A percentile compares a stretch with the other conserved stretches of the same genome.
phyloP scores from a whole-genome alignment of 2,113 vertebrate species.

The Mus spicilegus region DNA sequence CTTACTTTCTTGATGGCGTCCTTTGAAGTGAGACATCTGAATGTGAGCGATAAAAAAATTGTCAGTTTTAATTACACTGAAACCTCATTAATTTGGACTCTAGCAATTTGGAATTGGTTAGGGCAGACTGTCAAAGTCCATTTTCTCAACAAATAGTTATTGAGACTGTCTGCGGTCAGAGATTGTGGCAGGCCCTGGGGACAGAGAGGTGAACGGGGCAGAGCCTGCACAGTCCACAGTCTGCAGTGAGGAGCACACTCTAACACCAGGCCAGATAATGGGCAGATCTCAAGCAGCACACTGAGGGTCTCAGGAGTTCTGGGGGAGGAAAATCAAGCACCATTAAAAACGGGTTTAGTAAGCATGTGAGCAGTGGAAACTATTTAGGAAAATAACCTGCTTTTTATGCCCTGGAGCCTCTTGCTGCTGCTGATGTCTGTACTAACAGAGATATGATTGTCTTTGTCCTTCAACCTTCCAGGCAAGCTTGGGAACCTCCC shows the following conservation, averaged over 20 bases:
- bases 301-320: neutral
- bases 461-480: neutral
- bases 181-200: neutral
- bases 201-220: neutral
- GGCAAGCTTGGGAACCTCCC: neutral
- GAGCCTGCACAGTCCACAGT: neutral
- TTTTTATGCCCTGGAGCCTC: neutral
- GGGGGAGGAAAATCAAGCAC: neutral
- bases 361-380: constrained; percentile 43
- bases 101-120: constrained; percentile 48
- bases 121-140: constrained; percentile 39
- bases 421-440: neutral
- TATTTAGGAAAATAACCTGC: constrained; percentile 49
- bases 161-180: neutral
- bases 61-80: constrained; percentile 51
- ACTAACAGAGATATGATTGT: neutral
- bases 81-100: constrained; percentile 59
- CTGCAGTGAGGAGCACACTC: neutral
- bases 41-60: neutral
- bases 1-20: constrained; percentile 38
- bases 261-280: neutral
- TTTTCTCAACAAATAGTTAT: constrained; percentile 12
- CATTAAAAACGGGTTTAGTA: neutral
- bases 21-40: constrained; percentile 55
- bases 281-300: neutral